Evolutionary conservation across 2,797 vertebrate species (phyloP).

Genomic region (Lophius americanus): DNA sequence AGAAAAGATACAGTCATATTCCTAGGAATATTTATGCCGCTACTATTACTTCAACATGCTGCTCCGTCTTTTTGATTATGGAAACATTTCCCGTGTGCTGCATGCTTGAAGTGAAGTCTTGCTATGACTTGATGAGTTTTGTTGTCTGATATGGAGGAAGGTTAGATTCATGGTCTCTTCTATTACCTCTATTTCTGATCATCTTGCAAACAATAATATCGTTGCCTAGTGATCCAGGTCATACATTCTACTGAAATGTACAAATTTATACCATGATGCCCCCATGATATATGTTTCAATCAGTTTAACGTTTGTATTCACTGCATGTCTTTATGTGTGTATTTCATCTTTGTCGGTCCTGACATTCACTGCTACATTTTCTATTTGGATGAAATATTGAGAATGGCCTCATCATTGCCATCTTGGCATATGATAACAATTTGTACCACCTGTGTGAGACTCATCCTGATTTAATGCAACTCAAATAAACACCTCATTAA

Average conservation of each 20-base stretch:
- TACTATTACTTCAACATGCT: background rate
- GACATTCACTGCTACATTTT: too few species aligned
- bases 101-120: background rate
- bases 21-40: conserved; percentile 13
- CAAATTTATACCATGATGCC: too few species aligned
- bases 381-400: too few species aligned
- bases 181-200: background rate
- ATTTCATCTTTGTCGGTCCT: too few species aligned
- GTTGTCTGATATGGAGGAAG: background rate
- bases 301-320: too few species aligned
- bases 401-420: too few species aligned
- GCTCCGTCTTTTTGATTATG: background rate
- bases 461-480: too few species aligned
- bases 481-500: too few species aligned
- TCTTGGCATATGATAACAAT: too few species aligned
- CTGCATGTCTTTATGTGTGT: too few species aligned
- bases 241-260: background rate
- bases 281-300: too few species aligned
- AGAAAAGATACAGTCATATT: conserved; percentile 1
- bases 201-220: background rate
- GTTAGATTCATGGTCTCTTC: background rate
- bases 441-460: too few species aligned
- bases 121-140: background rate
- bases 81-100: background rate
- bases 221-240: background rate